Conservation (phyloP, 2,113 vertebrate genomes). For the Alexandromys fortis region DNA sequence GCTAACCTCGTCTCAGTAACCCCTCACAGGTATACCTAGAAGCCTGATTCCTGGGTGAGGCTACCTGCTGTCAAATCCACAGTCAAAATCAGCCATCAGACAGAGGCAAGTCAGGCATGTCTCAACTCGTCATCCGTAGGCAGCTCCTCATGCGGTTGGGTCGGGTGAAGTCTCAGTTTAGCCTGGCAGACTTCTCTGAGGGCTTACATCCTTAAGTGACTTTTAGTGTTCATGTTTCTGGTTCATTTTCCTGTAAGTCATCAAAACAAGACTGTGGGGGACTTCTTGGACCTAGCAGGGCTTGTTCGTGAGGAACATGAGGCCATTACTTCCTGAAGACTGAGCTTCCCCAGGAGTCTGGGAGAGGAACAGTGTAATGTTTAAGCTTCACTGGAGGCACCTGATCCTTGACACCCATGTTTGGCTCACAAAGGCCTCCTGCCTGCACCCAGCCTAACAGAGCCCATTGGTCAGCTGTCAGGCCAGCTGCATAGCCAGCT, state of each 20-base stretch:
- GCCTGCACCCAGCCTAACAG: slow-evolving; percentile 46
- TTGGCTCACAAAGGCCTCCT: background rate
- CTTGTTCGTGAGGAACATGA: slow-evolving; percentile 40
- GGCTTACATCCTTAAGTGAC: slow-evolving; percentile 54
- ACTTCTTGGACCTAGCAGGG: slow-evolving; percentile 66
- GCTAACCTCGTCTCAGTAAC: background rate
- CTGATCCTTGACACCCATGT: slow-evolving; percentile 24
- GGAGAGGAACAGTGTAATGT: background rate
- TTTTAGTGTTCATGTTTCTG: slow-evolving; percentile 69
- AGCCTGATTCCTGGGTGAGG: background rate
- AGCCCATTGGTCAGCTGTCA: slow-evolving; percentile 69
- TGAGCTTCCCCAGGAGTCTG: slow-evolving; percentile 27
- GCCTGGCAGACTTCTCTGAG: background rate
- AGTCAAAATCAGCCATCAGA: background rate
- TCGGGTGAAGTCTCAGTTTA: slow-evolving; percentile 33
- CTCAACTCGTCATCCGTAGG: background rate
- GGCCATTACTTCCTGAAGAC: slow-evolving; percentile 54
- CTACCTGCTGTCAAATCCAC: background rate
- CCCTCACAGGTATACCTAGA: background rate
- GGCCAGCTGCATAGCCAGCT: slow-evolving; percentile 61
- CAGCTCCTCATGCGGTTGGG: background rate
- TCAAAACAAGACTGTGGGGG: slow-evolving; percentile 60
- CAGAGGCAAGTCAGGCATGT: background rate
- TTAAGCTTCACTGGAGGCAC: background rate
- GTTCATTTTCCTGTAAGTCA: slow-evolving; percentile 73